These are phyloP conservation scores for Chaetura pelagica DNA, from an alignment of 2,113 vertebrate genomes.

Conservation along the genomic window DNA sequence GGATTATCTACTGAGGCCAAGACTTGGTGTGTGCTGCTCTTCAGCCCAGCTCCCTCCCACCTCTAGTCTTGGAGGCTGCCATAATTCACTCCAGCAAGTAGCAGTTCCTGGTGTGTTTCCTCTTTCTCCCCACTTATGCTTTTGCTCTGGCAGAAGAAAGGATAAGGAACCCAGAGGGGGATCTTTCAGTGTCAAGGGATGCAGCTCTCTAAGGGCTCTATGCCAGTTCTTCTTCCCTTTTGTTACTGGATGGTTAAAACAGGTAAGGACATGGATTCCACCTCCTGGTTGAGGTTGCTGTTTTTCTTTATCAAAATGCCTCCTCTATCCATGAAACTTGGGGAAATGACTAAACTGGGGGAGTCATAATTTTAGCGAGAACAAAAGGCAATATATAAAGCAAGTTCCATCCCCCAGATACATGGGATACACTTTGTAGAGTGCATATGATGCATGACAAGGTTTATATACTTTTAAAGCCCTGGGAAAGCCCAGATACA, in stretches of 20 bases:
- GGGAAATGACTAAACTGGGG: accelerated
- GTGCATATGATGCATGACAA: background rate
- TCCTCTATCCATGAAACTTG: accelerated
- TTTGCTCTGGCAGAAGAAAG: background rate
- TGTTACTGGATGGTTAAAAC: background rate
- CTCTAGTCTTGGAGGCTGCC: background rate
- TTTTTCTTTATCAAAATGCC: background rate
- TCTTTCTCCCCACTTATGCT: background rate
- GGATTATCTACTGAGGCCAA: background rate
- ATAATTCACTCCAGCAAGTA: background rate
- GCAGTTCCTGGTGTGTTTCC: background rate
- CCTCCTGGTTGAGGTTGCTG: background rate
- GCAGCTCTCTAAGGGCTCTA: accelerated
- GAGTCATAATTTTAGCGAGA: background rate
- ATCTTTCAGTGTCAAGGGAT: background rate
- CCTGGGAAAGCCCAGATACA: background rate
- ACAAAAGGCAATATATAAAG: background rate
- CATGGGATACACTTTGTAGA: accelerated
- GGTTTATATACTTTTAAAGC: background rate
- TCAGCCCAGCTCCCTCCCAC: background rate
- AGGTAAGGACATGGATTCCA: background rate
- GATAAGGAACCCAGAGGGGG: background rate
- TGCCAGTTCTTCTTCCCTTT: background rate
- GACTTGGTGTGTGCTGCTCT: background rate
- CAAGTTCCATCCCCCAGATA: background rate